phyloP scores from a whole-genome alignment of 2,888 invertebrate species.

The Stratiomys singularior region DNA sequence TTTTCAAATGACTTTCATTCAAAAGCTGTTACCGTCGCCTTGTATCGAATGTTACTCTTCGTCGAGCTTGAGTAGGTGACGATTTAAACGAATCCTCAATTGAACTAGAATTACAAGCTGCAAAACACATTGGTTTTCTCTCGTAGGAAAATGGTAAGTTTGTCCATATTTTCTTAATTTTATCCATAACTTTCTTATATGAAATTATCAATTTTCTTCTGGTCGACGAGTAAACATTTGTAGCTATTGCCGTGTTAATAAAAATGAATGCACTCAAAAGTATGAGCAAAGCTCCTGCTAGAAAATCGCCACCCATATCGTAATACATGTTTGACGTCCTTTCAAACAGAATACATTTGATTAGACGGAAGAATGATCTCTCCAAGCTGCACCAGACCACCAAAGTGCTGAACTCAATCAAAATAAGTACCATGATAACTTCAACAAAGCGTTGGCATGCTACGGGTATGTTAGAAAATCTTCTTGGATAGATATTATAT shows the following conservation, averaged over 20 bases:
- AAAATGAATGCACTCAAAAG: constrained; percentile 48
- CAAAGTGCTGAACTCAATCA: constrained; percentile 49
- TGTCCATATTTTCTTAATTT: constrained; percentile 29
- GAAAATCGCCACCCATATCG: constrained; percentile 52
- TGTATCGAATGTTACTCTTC: not conserved
- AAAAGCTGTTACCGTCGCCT: not conserved
- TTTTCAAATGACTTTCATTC: too few relatives aligned
- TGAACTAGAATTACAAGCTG: not conserved
- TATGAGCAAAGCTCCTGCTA: constrained; percentile 48
- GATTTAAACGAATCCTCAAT: not conserved
- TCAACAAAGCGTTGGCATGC: constrained; percentile 47
- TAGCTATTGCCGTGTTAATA: constrained; percentile 42
- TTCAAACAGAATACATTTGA: constrained; percentile 50
- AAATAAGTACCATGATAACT: constrained; percentile 46
- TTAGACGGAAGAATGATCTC: constrained; percentile 42
- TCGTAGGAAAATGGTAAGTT: constrained; percentile 26
- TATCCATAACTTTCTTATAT: not conserved
- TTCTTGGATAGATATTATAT: constrained; percentile 45
- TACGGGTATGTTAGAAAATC: constrained; percentile 39
- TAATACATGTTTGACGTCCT: constrained; percentile 49
- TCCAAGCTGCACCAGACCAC: constrained; percentile 50
- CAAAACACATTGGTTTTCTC: not conserved
- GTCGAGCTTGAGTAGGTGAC: not conserved
- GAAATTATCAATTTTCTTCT: not conserved
- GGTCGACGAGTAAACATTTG: constrained; percentile 22